Evolutionary conservation across 1,140 invertebrate genomes (phyloP).

Genomic region (Gonioctena quinquepunctata): DNA sequence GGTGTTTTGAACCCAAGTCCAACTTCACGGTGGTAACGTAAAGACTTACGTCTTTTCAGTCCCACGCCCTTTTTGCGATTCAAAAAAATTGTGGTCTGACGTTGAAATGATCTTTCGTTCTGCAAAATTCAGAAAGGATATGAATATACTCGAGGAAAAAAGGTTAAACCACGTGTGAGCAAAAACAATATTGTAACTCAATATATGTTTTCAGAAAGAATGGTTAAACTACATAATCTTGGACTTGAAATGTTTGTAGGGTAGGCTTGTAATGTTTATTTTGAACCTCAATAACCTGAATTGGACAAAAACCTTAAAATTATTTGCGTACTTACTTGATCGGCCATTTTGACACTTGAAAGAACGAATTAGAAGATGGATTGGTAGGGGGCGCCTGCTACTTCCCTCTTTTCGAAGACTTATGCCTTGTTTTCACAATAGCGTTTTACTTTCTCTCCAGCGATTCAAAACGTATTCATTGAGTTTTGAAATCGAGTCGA

Average conservation of each 20-base stretch:
- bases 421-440: no score
- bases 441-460: no score
- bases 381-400: not conserved
- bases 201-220: conserved; percentile 14
- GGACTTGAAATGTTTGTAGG: no score
- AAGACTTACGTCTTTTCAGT: conserved; percentile 73
- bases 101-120: conserved; percentile 69
- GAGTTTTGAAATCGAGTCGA: no score
- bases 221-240: no score
- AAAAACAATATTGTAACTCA: conserved; percentile 10
- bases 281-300: no score
- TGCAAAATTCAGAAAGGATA: conserved; percentile 40
- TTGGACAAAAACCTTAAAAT: no score
- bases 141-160: not conserved
- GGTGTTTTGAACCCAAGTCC: conserved; percentile 99
- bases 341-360: conserved; percentile 50
- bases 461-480: no score
- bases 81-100: conserved; percentile 95
- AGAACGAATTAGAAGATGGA: not conserved
- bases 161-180: conserved; percentile 14
- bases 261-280: no score
- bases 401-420: no score
- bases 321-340: conserved; percentile 56
- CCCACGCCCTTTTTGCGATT: conserved; percentile 77
- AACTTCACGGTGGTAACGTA: conserved; percentile 89